Evolutionary conservation across 1,140 invertebrate genomes (phyloP).

Genomic region (Drosophila equinoxialis): DNA sequence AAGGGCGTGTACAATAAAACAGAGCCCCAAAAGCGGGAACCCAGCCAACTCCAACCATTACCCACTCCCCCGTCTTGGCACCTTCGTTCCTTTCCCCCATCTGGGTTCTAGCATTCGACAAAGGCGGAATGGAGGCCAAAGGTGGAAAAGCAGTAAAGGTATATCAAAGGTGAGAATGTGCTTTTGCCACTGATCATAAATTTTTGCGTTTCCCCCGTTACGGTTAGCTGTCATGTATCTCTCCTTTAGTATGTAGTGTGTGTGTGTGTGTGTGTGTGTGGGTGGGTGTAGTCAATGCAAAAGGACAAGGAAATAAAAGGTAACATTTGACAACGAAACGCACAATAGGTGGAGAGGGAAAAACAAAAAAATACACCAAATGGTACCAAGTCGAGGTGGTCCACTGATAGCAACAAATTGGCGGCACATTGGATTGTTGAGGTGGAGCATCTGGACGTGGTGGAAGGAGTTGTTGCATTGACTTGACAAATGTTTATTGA

Average conservation of each 20-base stretch:
- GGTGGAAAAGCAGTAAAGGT: constrained; percentile 54
- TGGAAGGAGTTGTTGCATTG: constrained; percentile 37
- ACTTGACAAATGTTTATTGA: constrained; percentile 75
- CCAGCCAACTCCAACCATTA: constrained; percentile 34
- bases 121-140: constrained; percentile 25
- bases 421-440: constrained; percentile 20
- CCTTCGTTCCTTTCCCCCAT: not conserved
- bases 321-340: constrained; percentile 64
- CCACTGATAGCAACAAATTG: constrained; percentile 64
- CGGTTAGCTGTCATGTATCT: constrained; percentile 42
- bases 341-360: constrained; percentile 32
- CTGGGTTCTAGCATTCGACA: constrained; percentile 13
- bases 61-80: not conserved
- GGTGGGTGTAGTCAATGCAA: constrained; percentile 25
- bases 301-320: constrained; percentile 69
- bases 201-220: constrained; percentile 56
- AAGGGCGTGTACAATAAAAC: constrained; percentile 68
- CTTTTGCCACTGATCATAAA: constrained; percentile 81
- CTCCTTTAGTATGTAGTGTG: not conserved
- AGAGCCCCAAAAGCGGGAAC: constrained; percentile 39
- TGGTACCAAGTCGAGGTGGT: constrained; percentile 17
- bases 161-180: constrained; percentile 79
- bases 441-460: not conserved
- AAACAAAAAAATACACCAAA: constrained; percentile 12
- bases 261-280: constrained; percentile 3